Evolutionary conservation across 2,797 vertebrate genomes (phyloP), one percentile per base, ranked within the genome.

Genomic region (Alfaro cultratus): DNA sequence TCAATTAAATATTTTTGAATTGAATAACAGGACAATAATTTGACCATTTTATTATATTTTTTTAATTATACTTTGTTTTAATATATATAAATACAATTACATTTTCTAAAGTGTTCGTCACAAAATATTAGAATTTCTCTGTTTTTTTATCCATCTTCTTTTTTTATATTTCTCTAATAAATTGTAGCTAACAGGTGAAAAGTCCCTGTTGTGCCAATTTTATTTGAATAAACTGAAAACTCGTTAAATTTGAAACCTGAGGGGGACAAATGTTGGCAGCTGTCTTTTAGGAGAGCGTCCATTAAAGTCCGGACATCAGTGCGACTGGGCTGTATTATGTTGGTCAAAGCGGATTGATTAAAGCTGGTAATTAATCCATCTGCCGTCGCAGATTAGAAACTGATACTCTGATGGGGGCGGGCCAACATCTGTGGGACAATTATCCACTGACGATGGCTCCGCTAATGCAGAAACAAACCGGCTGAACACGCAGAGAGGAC

Each of bases 301-400:
- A 68, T 41, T 41, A 15, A 29, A 47, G 43, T 53, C 29, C 45
- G 77, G 47, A 57, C 53, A 47, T 70, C 21, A 72, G 45, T 23
- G 73, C 0, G 79, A 75, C 45, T 46, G 26, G 29, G 57, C 75
- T 46, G 74, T 46, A 64, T 85, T 73, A 74, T n/a, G n/a, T 23
- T 41, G 80, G 57, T 80, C 68, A 83, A 74, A 78, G 81, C 15
- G 3, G 55, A 39, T 79, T 77, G 82, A 89, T 91, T 87, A 84
- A 83, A 82, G 43, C 73, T 80, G 60, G 46, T 83, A 87, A 92
- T 91, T 75, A 84, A 86, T 90, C 85, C 78, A 80, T 87, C 84
- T 82, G 87, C 76, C 79, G 77, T 34, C 29, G 43, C 49, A 47
- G 73, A 83, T 87, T 79, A 68, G 73, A 76, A 84, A 85, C 79